Conservation (phyloP, 2,888 invertebrate genomes). For the Timema podura region DNA sequence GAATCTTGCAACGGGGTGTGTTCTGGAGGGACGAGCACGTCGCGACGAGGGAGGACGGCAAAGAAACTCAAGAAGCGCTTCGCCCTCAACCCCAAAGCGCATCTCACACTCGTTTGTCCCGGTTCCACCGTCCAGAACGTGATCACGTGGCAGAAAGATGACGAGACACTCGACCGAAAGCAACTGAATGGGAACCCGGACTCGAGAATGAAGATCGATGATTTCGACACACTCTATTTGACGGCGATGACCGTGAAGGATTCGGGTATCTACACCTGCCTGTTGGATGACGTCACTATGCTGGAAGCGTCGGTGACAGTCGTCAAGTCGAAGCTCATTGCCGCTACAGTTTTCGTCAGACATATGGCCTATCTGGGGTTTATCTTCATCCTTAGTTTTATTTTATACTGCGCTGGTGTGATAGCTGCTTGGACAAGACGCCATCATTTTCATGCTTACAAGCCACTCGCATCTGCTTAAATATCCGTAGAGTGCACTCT, state of each 20-base stretch:
- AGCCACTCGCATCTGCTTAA: no score
- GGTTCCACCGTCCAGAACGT: conserved; percentile 50
- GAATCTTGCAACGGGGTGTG: conserved; percentile 9
- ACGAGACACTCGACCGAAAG: conserved; percentile 43
- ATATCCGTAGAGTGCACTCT: no score
- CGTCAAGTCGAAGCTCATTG: conserved; percentile 35
- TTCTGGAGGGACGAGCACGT: conserved; percentile 26
- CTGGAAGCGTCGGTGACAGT: conserved; percentile 52
- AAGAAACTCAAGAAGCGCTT: conserved; percentile 48
- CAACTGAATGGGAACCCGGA: conserved; percentile 23
- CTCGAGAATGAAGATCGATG: conserved; percentile 8
- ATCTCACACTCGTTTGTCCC: conserved; percentile 53
- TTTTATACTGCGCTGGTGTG: conserved; percentile 56
- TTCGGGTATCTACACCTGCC: conserved; percentile 66
- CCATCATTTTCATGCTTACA: conserved; percentile 39
- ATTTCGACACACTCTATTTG: conserved; percentile 21
- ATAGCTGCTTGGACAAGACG: conserved; percentile 51
- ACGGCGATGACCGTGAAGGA: conserved; percentile 56
- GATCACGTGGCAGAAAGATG: conserved; percentile 55
- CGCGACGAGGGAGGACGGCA: conserved; percentile 45
- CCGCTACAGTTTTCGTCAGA: conserved; percentile 51
- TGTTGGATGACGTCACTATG: conserved; percentile 56
- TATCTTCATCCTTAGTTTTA: conserved; percentile 52
- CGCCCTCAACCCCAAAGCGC: conserved; percentile 51
- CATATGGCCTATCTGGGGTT: conserved; percentile 57